phyloP scores from a whole-genome alignment of 53 echinoderm and acorn worm genomes.

The Paelopatides confundens region DNA sequence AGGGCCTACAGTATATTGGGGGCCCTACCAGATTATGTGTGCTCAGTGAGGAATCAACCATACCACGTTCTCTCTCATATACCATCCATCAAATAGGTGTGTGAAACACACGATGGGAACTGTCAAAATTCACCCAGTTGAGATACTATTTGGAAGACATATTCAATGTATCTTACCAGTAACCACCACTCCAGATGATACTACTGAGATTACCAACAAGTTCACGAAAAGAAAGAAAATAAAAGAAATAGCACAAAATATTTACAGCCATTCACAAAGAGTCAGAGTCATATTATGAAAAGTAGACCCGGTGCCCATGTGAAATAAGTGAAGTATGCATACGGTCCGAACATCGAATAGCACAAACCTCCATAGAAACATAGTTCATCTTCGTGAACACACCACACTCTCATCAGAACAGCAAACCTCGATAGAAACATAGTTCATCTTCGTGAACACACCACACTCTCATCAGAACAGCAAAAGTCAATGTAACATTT shows the following conservation, averaged over 20 bases:
- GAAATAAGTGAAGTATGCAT: too few relatives aligned
- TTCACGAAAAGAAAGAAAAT: conserved; percentile 1
- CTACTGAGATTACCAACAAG: too few relatives aligned
- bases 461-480: too few relatives aligned
- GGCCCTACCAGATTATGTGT: conserved; percentile 69
- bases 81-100: too few relatives aligned
- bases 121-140: conserved; percentile 79
- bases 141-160: conserved; percentile 65
- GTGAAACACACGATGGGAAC: too few relatives aligned
- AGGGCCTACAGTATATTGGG: conserved; percentile 69
- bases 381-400: too few relatives aligned
- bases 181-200: conserved; percentile 49
- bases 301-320: conserved; percentile 62
- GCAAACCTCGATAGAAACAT: too few relatives aligned
- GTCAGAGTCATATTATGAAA: conserved; percentile 62
- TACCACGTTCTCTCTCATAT: conserved; percentile 67
- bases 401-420: too few relatives aligned
- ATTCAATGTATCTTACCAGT: conserved; percentile 61
- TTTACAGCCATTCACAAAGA: conserved; percentile 60
- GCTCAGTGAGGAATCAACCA: conserved; percentile 56
- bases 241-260: not conserved
- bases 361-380: too few relatives aligned
- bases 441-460: too few relatives aligned
- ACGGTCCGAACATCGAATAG: too few relatives aligned
- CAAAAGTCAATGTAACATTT: too few relatives aligned